Percentiles rank a stretch among this genome's conserved stretches.
These are phyloP conservation scores for Venusia cambrica DNA, from an alignment of 2,888 invertebrate genomes.

Conservation along the genomic window DNA sequence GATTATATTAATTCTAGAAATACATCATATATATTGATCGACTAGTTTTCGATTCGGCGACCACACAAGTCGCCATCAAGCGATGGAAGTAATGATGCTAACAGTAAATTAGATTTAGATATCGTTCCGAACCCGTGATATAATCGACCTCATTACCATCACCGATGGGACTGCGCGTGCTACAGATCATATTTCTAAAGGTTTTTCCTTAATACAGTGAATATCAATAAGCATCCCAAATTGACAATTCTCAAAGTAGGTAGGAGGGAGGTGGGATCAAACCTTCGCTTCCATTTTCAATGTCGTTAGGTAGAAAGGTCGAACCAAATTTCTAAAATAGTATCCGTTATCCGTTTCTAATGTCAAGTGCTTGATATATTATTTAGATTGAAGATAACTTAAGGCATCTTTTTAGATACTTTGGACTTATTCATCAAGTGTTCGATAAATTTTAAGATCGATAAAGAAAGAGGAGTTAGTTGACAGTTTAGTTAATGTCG, in stretches of 20 bases:
- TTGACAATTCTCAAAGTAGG: slow-evolving; percentile 14
- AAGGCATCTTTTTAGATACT: no score
- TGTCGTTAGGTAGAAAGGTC: slow-evolving; percentile 41
- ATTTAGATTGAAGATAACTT: slow-evolving; percentile 25
- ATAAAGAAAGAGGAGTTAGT: no score
- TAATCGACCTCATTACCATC: slow-evolving; percentile 19
- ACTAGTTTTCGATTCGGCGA: no score
- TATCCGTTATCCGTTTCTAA: slow-evolving; percentile 37
- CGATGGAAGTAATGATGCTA: no score
- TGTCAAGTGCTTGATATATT: slow-evolving; percentile 39
- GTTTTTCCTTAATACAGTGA: slow-evolving; percentile 18
- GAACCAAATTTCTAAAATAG: slow-evolving; percentile 31
- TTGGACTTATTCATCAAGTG: no score
- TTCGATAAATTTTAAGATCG: no score
- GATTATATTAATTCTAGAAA: no score
- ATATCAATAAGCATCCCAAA: slow-evolving; percentile 19
- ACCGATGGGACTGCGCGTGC: slow-evolving; percentile 1
- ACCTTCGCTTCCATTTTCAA: slow-evolving; percentile 30
- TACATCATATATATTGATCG: no score
- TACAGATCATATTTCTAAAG: slow-evolving; percentile 14
- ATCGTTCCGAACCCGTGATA: no score
- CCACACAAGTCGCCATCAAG: no score
- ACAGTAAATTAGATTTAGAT: no score
- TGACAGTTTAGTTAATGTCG: no score
- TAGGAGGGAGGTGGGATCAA: slow-evolving; percentile 14